These are phyloP conservation scores for Campaea margaritaria DNA, from an alignment of 2,888 invertebrate genomes.

Conservation along the genomic window DNA sequence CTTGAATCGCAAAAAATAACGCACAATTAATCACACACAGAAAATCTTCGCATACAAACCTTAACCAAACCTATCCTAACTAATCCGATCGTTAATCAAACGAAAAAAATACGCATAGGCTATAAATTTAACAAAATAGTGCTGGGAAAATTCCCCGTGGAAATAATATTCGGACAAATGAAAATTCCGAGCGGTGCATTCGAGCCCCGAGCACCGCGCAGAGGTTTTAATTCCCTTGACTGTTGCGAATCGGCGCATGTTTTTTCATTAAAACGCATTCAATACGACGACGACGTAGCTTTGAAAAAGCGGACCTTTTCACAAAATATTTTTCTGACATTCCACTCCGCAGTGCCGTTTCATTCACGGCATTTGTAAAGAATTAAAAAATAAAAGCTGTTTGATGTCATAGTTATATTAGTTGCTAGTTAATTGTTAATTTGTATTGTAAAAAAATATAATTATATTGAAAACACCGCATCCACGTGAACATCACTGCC, in stretches of 20 bases:
- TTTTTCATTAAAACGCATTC: conserved; percentile 86
- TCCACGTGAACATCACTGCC: neutral
- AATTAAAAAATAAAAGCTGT: conserved; percentile 60
- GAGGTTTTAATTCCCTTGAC: conserved; percentile 84
- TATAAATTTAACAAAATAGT: conserved; percentile 66
- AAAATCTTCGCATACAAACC: neutral
- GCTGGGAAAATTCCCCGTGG: conserved; percentile 63
- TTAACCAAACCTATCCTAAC: conserved; percentile 28
- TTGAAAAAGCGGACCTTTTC: conserved; percentile 81
- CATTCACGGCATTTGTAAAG: conserved; percentile 66
- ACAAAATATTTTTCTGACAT: conserved; percentile 81
- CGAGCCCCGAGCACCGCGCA: conserved; percentile 68
- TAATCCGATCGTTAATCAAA: conserved; percentile 60
- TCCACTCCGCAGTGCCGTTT: conserved; percentile 65
- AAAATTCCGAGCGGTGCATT: conserved; percentile 77
- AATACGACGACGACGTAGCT: conserved; percentile 83
- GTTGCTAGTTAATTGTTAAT: neutral
- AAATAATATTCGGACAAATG: conserved; percentile 81
- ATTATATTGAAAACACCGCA: neutral
- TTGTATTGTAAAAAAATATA: no score
- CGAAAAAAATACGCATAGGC: conserved; percentile 54
- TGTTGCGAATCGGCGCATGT: conserved; percentile 84
- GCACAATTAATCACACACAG: neutral
- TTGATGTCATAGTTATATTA: conserved; percentile 41
- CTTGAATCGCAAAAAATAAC: neutral